Evolutionary conservation across 2,113 vertebrate genomes (phyloP).

Genomic region (Brevimyrus niger): DNA sequence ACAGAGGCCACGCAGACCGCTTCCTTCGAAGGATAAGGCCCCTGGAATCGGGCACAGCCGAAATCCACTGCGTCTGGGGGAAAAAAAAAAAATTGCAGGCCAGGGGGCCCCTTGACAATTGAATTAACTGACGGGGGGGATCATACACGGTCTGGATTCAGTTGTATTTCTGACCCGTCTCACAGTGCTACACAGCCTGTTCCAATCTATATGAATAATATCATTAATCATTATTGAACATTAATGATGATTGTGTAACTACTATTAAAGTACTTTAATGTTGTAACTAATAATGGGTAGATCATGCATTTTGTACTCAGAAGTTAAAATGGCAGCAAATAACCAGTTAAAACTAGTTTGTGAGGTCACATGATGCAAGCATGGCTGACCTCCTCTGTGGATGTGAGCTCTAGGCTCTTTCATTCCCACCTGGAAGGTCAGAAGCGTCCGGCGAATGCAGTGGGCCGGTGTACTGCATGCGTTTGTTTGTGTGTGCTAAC

Average conservation of each 20-base stretch:
- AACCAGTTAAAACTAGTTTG: neutral
- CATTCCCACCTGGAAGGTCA: neutral
- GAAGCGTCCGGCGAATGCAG: slow-evolving; percentile 36
- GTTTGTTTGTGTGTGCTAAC: slow-evolving; percentile 57
- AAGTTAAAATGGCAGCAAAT: neutral
- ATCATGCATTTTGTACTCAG: neutral
- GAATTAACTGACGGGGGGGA: neutral
- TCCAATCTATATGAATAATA: neutral
- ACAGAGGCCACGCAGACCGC: too few relatives aligned
- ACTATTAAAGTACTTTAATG: neutral
- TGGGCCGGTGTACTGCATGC: slow-evolving; percentile 49
- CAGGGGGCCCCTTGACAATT: neutral
- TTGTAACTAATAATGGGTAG: neutral
- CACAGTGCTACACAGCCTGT: neutral
- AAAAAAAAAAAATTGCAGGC: neutral
- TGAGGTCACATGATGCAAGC: slow-evolving; percentile 12
- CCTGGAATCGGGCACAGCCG: too few relatives aligned
- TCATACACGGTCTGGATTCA: neutral
- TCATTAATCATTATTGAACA: neutral
- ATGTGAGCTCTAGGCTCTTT: neutral
- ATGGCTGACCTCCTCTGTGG: slow-evolving; percentile 14
- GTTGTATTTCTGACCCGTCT: neutral
- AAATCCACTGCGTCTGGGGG: too few relatives aligned
- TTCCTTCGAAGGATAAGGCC: too few relatives aligned
- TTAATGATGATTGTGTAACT: neutral